phyloP scores from a whole-genome alignment of 2,113 vertebrate species.

The Bubo bubo region DNA sequence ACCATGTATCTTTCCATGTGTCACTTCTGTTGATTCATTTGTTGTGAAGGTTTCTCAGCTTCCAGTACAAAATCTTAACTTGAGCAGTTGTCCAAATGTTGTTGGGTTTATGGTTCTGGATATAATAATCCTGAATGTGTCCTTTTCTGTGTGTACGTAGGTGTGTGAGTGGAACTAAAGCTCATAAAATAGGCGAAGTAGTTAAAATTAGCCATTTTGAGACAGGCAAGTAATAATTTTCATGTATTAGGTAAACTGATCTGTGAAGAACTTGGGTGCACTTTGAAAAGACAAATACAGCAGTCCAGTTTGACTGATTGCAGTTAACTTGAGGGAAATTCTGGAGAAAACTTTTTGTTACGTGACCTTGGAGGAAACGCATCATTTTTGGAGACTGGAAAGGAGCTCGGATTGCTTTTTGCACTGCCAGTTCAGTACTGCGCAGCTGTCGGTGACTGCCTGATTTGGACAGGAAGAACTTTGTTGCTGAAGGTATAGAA shows the following conservation, averaged over 20 bases:
- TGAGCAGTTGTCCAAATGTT: not conserved
- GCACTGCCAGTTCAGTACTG: not conserved
- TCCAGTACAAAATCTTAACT: not conserved
- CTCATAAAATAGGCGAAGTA: not conserved
- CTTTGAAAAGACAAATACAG: not conserved
- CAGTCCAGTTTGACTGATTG: not conserved
- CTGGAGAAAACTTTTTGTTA: not conserved
- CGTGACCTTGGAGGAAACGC: not conserved
- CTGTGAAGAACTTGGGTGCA: not conserved
- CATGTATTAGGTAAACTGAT: not conserved
- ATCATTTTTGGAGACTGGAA: not conserved
- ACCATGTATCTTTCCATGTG: rapidly evolving
- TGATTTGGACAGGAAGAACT: not conserved
- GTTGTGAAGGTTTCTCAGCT: not conserved
- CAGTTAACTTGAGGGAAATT: not conserved
- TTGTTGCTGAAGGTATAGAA: not conserved
- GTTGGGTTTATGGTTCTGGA: not conserved
- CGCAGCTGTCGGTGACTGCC: not conserved
- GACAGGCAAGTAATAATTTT: not conserved
- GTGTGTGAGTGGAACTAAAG: not conserved
- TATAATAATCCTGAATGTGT: not conserved
- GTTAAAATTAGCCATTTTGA: not conserved
- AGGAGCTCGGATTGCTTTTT: not conserved
- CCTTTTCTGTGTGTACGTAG: rapidly evolving
- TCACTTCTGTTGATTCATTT: not conserved